phyloP scores from a whole-genome alignment of 2,113 vertebrate genomes.

The Taurulus bubalis region DNA sequence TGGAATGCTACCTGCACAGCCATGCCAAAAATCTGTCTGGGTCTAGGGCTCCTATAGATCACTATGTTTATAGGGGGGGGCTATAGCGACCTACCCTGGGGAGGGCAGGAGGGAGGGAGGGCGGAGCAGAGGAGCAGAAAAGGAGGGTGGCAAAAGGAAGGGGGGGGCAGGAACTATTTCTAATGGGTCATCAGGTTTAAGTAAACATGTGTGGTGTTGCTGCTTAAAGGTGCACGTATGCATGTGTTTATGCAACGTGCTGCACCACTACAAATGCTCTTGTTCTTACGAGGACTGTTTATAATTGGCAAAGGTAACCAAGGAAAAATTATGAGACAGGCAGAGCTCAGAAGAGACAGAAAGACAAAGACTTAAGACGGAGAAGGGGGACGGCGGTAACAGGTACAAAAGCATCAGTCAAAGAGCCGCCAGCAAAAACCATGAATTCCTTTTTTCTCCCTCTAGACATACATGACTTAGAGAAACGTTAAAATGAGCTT shows the following conservation, averaged over 20 bases:
- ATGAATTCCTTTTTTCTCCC: slow-evolving; percentile 1
- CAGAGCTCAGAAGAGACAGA: not conserved
- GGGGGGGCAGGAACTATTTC: slow-evolving; percentile 66
- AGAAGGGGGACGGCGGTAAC: slow-evolving; percentile 11
- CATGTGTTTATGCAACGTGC: slow-evolving; percentile 22
- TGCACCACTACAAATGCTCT: slow-evolving; percentile 29
- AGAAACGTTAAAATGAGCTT: slow-evolving; percentile 24
- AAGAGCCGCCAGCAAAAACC: not conserved
- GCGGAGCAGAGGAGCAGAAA: slow-evolving; percentile 56
- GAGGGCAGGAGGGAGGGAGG: slow-evolving; percentile 56
- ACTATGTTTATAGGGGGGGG: slow-evolving; percentile 74
- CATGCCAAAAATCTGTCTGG: slow-evolving; percentile 91
- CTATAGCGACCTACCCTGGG: slow-evolving; percentile 58
- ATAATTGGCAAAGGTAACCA: slow-evolving; percentile 1
- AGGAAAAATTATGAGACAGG: not conserved
- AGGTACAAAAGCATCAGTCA: slow-evolving; percentile 26
- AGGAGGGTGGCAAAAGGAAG: slow-evolving; percentile 63
- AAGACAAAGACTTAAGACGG: not conserved
- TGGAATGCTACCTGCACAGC: slow-evolving; percentile 85
- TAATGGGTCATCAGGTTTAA: slow-evolving; percentile 73
- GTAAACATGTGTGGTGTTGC: slow-evolving; percentile 53
- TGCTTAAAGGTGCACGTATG: slow-evolving; percentile 4
- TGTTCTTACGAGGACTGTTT: slow-evolving; percentile 24
- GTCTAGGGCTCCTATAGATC: slow-evolving; percentile 83
- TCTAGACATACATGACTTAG: slow-evolving; percentile 2